Conservation (phyloP, 2,888 invertebrate genomes). For the Pheosia tremula region DNA sequence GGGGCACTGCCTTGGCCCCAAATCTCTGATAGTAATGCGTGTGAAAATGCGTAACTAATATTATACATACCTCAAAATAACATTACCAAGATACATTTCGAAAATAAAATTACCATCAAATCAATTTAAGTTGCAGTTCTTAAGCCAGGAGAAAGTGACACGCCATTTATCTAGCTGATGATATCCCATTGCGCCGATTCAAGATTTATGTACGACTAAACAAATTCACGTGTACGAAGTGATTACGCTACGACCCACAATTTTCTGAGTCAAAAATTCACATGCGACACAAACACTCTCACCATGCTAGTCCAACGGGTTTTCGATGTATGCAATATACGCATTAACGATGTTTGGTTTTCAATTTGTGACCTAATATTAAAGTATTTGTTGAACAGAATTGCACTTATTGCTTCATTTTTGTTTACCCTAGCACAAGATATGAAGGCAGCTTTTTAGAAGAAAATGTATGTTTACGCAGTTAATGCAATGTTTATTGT, state of each 20-base stretch:
- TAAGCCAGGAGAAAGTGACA: not conserved
- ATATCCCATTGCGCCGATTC: not conserved
- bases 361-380: not conserved
- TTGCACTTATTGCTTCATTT: conserved; percentile 4
- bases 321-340: not conserved
- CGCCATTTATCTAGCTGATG: not conserved
- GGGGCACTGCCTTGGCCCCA: too few species aligned
- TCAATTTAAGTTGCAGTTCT: not conserved
- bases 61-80: too few species aligned
- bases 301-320: not conserved
- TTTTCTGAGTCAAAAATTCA: conserved; percentile 1
- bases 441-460: not conserved
- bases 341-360: not conserved
- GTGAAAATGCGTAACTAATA: too few species aligned
- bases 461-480: conserved; percentile 1
- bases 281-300: conserved; percentile 2
- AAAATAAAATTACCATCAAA: not conserved
- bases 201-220: not conserved
- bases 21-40: too few species aligned
- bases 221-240: conserved; percentile 1
- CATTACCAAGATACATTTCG: too few species aligned
- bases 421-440: not conserved
- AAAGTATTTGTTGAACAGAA: conserved; percentile 1
- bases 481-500: conserved; percentile 4
- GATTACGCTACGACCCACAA: conserved; percentile 4